Percentiles rank a stretch among this genome's conserved stretches.
Conservation (phyloP, 2,797 vertebrate genomes). For the Acrossocheilus fasciatus region DNA sequence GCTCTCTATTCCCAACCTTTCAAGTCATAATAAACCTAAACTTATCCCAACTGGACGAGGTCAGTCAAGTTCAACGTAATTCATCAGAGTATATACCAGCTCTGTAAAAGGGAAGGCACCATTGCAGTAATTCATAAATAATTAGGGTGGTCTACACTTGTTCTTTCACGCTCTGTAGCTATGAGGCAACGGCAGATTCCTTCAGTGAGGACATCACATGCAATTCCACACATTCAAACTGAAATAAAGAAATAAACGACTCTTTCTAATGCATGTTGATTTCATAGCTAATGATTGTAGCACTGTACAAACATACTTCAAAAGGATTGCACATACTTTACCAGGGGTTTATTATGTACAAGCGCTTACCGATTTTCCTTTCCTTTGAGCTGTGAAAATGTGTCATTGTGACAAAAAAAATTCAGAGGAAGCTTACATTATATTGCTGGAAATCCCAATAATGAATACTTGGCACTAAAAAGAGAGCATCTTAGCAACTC, state of each 20-base stretch:
- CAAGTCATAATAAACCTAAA: background rate
- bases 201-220: slow-evolving; percentile 33
- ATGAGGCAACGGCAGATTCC: slow-evolving; percentile 2
- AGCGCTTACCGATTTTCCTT: background rate
- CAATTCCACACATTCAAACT: slow-evolving; percentile 19
- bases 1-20: background rate
- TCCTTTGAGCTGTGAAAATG: slow-evolving; percentile 17
- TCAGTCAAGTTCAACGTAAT: slow-evolving; percentile 27
- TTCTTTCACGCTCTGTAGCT: slow-evolving; percentile 22
- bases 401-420: background rate
- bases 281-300: slow-evolving; percentile 22
- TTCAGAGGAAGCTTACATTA: background rate
- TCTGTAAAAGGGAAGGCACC: slow-evolving; percentile 10
- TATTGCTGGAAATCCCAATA: background rate
- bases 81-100: background rate
- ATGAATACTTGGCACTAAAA: background rate
- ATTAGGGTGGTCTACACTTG: background rate
- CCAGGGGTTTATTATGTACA: background rate
- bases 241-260: background rate
- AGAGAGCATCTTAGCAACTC: background rate
- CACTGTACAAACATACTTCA: background rate
- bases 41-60: background rate
- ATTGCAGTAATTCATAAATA: slow-evolving; percentile 44
- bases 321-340: slow-evolving; percentile 9
- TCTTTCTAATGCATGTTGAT: background rate